phyloP scores from a whole-genome alignment of 1,140 invertebrate genomes.

The Diploscapter pachys region DNA sequence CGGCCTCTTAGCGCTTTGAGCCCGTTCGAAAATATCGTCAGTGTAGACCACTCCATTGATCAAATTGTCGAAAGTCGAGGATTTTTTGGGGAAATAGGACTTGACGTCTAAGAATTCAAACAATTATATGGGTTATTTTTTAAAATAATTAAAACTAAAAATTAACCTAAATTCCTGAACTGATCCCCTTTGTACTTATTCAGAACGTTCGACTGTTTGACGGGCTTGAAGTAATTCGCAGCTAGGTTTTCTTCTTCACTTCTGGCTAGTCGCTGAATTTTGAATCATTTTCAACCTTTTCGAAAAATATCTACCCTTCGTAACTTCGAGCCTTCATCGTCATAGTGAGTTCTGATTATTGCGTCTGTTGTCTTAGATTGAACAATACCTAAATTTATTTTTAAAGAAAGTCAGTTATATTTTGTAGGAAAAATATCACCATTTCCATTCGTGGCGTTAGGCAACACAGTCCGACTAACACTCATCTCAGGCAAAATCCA shows the following conservation, averaged over 20 bases:
- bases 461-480: constrained; percentile 69
- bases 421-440: not conserved
- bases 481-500: constrained; percentile 73
- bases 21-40: constrained; percentile 50
- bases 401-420: not conserved
- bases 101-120: constrained; percentile 17
- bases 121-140: not conserved
- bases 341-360: not conserved
- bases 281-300: constrained; percentile 28
- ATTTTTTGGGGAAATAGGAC: constrained; percentile 20
- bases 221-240: constrained; percentile 68
- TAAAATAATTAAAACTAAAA: constrained; percentile 3
- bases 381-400: constrained; percentile 19
- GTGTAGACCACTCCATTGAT: constrained; percentile 56
- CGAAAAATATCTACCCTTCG: constrained; percentile 33
- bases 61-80: constrained; percentile 41
- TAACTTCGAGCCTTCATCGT: constrained; percentile 41
- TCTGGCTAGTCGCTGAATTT: constrained; percentile 66
- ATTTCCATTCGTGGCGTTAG: constrained; percentile 65
- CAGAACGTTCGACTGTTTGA: constrained; percentile 32
- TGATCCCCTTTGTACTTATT: constrained; percentile 34
- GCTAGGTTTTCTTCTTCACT: constrained; percentile 68
- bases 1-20: constrained; percentile 14
- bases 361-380: not conserved
- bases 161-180: constrained; percentile 18